A percentile compares a stretch with the other conserved stretches of the same genome.
These are phyloP conservation scores for Lacerta agilis DNA, from an alignment of 2,797 vertebrate species.

Conservation along the genomic window DNA sequence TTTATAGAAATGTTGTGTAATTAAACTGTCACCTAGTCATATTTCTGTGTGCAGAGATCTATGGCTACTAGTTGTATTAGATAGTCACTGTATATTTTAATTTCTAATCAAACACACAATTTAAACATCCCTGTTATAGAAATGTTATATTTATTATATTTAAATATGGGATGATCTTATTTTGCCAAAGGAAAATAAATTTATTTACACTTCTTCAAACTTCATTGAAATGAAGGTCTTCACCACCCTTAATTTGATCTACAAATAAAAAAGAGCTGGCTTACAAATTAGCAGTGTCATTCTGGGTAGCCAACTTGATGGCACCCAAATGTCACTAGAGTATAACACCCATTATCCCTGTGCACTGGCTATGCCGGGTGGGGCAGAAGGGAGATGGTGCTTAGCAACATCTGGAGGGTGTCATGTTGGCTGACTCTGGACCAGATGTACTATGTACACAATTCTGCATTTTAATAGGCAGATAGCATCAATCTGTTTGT, in stretches of 20 bases:
- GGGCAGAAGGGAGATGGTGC: too few species aligned
- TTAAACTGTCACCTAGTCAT: not conserved
- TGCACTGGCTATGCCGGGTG: too few species aligned
- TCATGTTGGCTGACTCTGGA: too few species aligned
- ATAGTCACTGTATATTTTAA: not conserved
- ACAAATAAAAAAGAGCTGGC: not conserved
- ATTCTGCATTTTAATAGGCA: not conserved
- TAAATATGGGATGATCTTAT: not conserved
- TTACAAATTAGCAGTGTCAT: conserved; percentile 1
- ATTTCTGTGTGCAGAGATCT: not conserved
- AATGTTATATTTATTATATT: not conserved
- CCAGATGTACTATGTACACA: not conserved
- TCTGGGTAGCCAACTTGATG: too few species aligned
- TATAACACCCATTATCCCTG: too few species aligned
- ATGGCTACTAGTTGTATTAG: not conserved
- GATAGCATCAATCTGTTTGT: not conserved
- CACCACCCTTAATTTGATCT: not conserved
- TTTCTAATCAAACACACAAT: not conserved
- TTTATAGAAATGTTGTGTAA: too few species aligned
- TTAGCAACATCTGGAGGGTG: too few species aligned
- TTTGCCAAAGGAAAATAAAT: not conserved
- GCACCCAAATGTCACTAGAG: too few species aligned
- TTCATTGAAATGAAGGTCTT: not conserved
- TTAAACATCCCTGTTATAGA: not conserved
- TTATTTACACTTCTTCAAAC: not conserved